Evolutionary conservation across 1,140 invertebrate species (phyloP).

Genomic region (Tetramorium simillimum): DNA sequence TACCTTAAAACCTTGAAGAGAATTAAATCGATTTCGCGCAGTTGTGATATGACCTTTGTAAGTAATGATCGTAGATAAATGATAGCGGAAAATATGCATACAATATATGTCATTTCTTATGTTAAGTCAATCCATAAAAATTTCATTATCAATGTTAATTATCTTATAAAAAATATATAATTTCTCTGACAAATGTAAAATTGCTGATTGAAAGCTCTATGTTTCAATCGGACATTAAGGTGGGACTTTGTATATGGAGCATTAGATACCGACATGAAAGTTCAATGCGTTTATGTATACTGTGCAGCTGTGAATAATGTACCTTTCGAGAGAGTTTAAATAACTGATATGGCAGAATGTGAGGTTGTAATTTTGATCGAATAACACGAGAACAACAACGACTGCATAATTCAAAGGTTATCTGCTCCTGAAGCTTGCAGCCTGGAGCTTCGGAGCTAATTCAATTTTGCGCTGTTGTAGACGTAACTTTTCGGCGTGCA

Average conservation of each 20-base stretch:
- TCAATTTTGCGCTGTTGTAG: slow-evolving; percentile 59
- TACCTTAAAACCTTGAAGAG: not conserved
- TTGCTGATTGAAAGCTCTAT: not conserved
- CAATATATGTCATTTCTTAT: not conserved
- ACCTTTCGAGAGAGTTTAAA: slow-evolving; percentile 47
- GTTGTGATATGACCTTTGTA: not conserved
- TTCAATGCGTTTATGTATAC: slow-evolving; percentile 26
- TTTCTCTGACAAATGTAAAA: not conserved
- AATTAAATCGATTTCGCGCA: not conserved
- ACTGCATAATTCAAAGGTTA: slow-evolving; percentile 60
- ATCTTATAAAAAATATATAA: not conserved
- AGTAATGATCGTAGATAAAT: not conserved
- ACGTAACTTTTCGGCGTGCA: slow-evolving; percentile 59
- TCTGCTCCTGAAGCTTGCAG: slow-evolving; percentile 55
- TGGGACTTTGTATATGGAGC: not conserved
- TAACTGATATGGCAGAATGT: slow-evolving; percentile 37
- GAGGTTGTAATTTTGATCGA: slow-evolving; percentile 56
- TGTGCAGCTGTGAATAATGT: slow-evolving; percentile 9
- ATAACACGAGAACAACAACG: slow-evolving; percentile 57
- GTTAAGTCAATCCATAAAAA: not conserved
- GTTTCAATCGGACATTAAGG: not conserved
- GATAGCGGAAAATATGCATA: not conserved
- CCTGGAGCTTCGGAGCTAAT: slow-evolving; percentile 47
- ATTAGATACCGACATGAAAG: slow-evolving; percentile 6
- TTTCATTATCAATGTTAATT: not conserved